These are phyloP conservation scores for Riptortus pedestris DNA, from an alignment of 1,140 invertebrate genomes.

Conservation along the genomic window DNA sequence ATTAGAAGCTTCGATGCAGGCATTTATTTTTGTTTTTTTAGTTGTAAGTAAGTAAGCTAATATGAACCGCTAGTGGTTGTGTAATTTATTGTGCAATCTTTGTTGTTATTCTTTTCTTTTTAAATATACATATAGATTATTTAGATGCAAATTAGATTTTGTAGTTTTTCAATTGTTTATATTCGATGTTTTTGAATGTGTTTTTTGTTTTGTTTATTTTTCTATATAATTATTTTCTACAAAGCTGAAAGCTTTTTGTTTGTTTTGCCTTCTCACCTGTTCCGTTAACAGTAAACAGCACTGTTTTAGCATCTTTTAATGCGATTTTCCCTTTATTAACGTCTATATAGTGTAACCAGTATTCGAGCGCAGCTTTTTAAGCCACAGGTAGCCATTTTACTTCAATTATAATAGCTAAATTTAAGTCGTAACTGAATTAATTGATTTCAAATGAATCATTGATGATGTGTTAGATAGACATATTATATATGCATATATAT, in stretches of 20 bases:
- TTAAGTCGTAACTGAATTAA: background rate
- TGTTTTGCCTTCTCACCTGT: background rate
- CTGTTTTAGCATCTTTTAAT: background rate
- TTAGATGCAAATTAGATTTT: background rate
- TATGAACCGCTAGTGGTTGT: background rate
- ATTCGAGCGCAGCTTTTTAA: slow-evolving; percentile 7
- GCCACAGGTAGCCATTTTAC: background rate
- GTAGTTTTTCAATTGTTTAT: background rate
- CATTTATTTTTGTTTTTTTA: background rate
- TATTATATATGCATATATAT: background rate
- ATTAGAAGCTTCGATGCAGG: slow-evolving; percentile 2
- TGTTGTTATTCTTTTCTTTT: background rate
- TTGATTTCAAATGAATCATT: background rate
- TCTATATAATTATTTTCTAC: background rate
- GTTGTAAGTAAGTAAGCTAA: background rate
- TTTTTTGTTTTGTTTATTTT: background rate
- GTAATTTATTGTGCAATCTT: slow-evolving; percentile 9
- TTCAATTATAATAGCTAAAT: background rate
- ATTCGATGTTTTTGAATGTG: background rate
- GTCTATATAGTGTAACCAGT: background rate
- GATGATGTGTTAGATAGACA: background rate
- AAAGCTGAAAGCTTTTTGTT: background rate
- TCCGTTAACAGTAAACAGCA: background rate
- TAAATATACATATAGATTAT: too few species aligned
- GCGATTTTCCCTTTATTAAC: background rate